A percentile compares a stretch with the other conserved stretches of the same genome.
These are phyloP conservation scores for Tenebrosternarchus preto DNA, from an alignment of 2,113 vertebrate species.

Conservation along the genomic window DNA sequence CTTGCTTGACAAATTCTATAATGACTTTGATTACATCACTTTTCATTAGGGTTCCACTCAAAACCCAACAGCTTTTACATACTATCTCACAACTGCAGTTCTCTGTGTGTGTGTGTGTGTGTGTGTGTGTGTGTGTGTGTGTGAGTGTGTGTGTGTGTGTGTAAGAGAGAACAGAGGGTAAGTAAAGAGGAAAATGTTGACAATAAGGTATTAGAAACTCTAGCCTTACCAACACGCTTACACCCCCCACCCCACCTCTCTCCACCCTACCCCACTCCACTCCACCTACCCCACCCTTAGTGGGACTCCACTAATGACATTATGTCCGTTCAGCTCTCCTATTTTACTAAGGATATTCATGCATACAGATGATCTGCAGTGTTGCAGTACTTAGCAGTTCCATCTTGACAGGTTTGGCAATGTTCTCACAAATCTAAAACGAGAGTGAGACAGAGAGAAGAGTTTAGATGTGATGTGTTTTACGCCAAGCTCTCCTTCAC, in stretches of 20 bases:
- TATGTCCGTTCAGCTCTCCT: not conserved
- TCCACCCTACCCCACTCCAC: no score
- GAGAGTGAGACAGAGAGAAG: no score
- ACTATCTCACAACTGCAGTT: constrained; percentile 36
- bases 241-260: no score
- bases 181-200: not conserved
- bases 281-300: no score
- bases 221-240: not conserved
- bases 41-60: constrained; percentile 32
- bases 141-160: constrained; percentile 7
- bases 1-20: constrained; percentile 37
- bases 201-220: constrained; percentile 36
- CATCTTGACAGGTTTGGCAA: not conserved
- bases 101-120: constrained; percentile 17
- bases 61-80: not conserved
- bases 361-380: not conserved
- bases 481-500: no score
- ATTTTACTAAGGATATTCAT: not conserved
- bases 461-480: no score
- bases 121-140: constrained; percentile 5
- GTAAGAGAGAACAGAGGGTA: not conserved
- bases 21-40: constrained; percentile 35
- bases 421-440: no score
- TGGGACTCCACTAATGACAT: not conserved
- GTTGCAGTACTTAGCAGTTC: not conserved